Conservation (phyloP, 53 echinoderm and acorn worm species). For the Paelopatides confundens region DNA sequence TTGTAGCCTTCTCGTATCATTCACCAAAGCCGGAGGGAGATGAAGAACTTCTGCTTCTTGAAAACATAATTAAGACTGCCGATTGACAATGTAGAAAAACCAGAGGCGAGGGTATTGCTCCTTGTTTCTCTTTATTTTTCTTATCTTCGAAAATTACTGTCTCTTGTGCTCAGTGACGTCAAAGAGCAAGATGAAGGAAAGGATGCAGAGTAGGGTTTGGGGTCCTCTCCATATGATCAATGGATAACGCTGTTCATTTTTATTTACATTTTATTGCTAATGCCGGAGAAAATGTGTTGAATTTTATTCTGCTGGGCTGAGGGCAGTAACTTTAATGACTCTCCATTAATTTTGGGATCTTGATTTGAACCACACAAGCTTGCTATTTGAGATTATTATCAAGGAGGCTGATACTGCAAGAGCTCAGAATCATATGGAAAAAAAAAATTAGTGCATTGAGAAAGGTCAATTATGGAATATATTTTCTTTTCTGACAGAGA, state of each 20-base stretch:
- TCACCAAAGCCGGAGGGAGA: neutral
- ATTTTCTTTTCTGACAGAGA: too few relatives aligned
- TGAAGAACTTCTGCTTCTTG: neutral
- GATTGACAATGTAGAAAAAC: constrained; percentile 1
- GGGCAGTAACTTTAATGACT: neutral
- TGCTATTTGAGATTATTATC: neutral
- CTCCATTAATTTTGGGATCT: neutral
- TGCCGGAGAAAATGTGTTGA: neutral
- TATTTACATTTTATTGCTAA: neutral
- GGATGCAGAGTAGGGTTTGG: neutral
- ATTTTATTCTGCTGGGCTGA: neutral
- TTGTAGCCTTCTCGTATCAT: neutral
- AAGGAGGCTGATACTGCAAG: too few relatives aligned
- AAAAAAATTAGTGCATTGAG: too few relatives aligned
- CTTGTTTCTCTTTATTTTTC: neutral
- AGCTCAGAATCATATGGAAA: too few relatives aligned
- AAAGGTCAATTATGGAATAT: too few relatives aligned
- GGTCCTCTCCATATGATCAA: neutral
- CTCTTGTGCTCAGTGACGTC: neutral
- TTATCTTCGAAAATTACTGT: neutral
- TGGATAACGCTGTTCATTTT: neutral
- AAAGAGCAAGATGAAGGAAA: neutral
- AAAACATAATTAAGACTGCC: neutral
- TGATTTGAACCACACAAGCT: neutral
- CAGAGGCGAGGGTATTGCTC: neutral